A percentile compares a stretch with the other conserved stretches of the same genome.
phyloP scores from a whole-genome alignment of 2,888 invertebrate genomes.

The Morpho deidamia region DNA sequence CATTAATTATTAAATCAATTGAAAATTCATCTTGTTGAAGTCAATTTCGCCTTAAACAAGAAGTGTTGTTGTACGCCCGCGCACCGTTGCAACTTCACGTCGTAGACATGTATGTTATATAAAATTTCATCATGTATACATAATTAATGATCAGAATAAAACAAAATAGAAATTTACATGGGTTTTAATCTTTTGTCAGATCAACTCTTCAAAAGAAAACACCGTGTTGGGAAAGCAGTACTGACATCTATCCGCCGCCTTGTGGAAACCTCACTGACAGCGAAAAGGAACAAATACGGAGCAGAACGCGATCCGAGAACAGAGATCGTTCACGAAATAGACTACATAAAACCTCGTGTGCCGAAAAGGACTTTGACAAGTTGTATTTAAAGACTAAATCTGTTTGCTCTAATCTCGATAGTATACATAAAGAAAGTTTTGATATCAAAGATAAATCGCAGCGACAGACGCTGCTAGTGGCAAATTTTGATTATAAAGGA shows the following conservation, averaged over 20 bases:
- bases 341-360: conserved; percentile 68
- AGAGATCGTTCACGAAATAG: conserved; percentile 70
- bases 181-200: conserved; percentile 34
- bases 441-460: conserved; percentile 42
- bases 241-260: conserved; percentile 88
- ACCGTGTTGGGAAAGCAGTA: conserved; percentile 89
- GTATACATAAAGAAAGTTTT: conserved; percentile 34
- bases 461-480: conserved; percentile 84
- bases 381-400: conserved; percentile 81
- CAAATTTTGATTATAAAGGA: conserved; percentile 81
- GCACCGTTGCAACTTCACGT: no score
- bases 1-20: no score
- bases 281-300: conserved; percentile 82
- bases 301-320: conserved; percentile 83
- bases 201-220: conserved; percentile 76
- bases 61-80: no score
- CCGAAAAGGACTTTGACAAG: conserved; percentile 85
- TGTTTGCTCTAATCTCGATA: conserved; percentile 52
- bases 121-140: no score
- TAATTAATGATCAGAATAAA: no score
- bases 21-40: no score
- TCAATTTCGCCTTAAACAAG: no score
- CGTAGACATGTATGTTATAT: no score
- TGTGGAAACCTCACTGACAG: conserved; percentile 90
- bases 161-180: no score